Evolutionary conservation across 92 coral and sea anemone genomes (phyloP), one percentile per base, ranked within the genome.

Genomic region (Pocillopora meandrina): DNA sequence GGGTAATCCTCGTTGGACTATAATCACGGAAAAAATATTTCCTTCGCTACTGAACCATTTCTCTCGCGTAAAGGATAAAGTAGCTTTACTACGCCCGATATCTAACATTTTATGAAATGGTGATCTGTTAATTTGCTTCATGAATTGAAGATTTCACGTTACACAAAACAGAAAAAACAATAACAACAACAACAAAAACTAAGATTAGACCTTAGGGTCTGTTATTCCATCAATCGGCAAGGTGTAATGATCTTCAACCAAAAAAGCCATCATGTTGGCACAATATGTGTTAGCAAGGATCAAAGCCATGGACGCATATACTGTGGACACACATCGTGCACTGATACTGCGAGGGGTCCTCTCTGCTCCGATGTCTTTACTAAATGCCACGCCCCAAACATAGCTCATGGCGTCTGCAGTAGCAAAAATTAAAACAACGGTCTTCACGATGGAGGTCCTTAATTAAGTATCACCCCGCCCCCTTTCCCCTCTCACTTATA

Each of bases 301-400:
- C 75, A 93, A 70, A 14, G 95, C 90, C 76, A 93, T 66, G 65
- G 93, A 95, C 3, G 95, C 97, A 9, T 93, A 90, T 76, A 89
- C 90, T 52, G 93, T 91, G 18, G 98, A 89, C 6, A 95, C 90
- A 72, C 88, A 67, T 26, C 96, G 93, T 31, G 98, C 96, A 68
- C 95, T 91, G 33, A 86, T 86, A 55, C 97, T 90, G 17, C 88
- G 87, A 9, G 98, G 97, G 59, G 91, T 76, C 66, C 89, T 91
- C 77, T 90, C 96, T 58, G 92, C 93, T 35, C 97, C 98, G 26
- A 93, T 93, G 69, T 95, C 98, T 61, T 92, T 92, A 58, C 97
- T 82, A 76, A 95, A 95, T 9, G 97, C 95, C 52, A 89, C 91
- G 75, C 97, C 98, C 98, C 98, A 95, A 49, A 93, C 95, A 72